Base-by-base conservation (phyloP, 2,888 invertebrate genomes). In the Lottia gigantea region DNA sequence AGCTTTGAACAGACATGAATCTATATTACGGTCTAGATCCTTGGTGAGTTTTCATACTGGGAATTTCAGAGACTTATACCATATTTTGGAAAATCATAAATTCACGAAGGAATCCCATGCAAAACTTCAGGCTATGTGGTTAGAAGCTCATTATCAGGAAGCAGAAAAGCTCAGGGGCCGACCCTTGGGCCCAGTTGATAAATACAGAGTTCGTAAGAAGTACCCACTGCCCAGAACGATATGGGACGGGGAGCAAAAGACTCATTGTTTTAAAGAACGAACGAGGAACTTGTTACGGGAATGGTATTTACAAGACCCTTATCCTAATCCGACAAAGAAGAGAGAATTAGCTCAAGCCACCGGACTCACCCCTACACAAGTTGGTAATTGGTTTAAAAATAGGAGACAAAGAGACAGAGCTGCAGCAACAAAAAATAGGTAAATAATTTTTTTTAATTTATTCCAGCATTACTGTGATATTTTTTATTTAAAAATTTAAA, bases 371-470 rank as follows among this genome's bases (percentile, higher is more conserved):
- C 95, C 96, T 61, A 97, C 96, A 66, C 96, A 96, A 90, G 96
- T 96, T 74, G 95, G 95, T 69, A 96, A 95, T 90, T 95, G 95
- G 95, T 95, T 95, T 91, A 95, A 95, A 88, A 95, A 95, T 89
- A 91, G 95, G 74, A 90, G 95, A 82, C 95, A 95, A 87, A 90
- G 95, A 78, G 95, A 95, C 90, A 90, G 95, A 78, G 95, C 95
- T 25, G 95, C 95, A 23, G 95, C 97, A 71, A 97, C 97, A 76
- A 98, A 98, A 92, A 98, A 98, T 91, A 94, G 97, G 93, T 97
- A 91, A 76, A 71, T 64, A 16, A n/a, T 40, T 40, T 40, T 40
- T 8, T 31, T 40, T 8, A 62, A 2, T 62, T 12, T 62, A 12
- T 61, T 61, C 14, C 1, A 25, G 62, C 62, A 12, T 2, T 62